Evolutionary conservation across 1,140 invertebrate species (phyloP), one percentile per base, ranked within the genome.

Genomic region (Telenomus remus): DNA sequence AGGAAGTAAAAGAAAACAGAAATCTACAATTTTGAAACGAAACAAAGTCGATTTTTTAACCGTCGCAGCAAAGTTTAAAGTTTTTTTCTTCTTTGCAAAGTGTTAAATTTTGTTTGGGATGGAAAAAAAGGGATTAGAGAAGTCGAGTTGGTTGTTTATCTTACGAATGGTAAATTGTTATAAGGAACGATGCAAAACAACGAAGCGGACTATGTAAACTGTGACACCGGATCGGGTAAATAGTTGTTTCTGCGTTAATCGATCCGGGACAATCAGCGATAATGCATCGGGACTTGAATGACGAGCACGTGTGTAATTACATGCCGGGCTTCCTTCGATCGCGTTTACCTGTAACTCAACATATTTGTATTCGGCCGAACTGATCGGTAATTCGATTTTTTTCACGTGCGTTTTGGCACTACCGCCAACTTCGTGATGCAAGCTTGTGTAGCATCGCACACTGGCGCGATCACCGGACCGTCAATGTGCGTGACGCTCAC

Each of bases 151-250:
- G 6, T 3, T n/a, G 37, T 11, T 39, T n/a, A 9, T 39, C 37
- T 53, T 27, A 64, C 47, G 46, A 44, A 46, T 53, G 39, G 48
- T 51, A 49, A 48, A 39, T 39, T n/a, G 37, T 39, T 39, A 11
- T 39, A 1, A 39, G 9, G 3, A 9, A 9, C 37, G 37, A 39
- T 39, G 9, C 37, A n/a, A n/a, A 39, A 39, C 8, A 39, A 39
- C 9, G 37, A 39, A 39, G 37, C 53, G 37, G 37, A 11, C n/a
- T 39, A 9, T 9, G 37, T 39, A 39, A 39, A 39, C 37, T n/a
- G 9, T 39, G 37, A 39, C 37, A 39, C 9, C 9, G 9, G 37
- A 39, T 39, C 37, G 37, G 9, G 37, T 39, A 39, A n/a, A 27
- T 27, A 27, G 19, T 27, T 27, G 19, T 27, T 27, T 27, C 19